These are phyloP conservation scores for Sylvia borin DNA, from an alignment of 2,797 vertebrate species.

Conservation along the genomic window DNA sequence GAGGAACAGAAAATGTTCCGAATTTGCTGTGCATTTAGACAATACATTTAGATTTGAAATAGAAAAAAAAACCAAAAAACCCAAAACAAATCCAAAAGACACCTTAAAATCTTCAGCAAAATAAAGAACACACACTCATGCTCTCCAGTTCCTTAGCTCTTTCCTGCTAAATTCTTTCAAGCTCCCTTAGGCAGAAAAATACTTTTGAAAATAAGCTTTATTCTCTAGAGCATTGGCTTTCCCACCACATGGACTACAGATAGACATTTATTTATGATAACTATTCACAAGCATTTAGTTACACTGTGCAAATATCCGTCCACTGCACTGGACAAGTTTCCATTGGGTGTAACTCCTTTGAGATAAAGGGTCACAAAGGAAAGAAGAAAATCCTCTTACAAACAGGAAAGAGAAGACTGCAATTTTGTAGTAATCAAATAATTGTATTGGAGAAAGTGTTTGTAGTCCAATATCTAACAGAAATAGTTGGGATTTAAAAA, in stretches of 20 bases:
- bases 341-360: neutral
- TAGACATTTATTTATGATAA: neutral
- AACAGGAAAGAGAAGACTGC: neutral
- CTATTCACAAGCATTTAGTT: neutral
- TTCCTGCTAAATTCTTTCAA: neutral
- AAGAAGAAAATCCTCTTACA: neutral
- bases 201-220: neutral
- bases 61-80: neutral
- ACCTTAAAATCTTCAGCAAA: neutral
- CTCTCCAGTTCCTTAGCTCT: neutral
- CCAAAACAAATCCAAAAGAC: neutral
- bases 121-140: neutral
- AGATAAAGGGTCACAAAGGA: neutral
- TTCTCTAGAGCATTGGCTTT: neutral
- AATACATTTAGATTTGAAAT: neutral
- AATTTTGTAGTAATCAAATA: neutral
- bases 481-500: neutral
- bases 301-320: neutral
- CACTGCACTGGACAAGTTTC: neutral
- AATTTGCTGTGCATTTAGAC: neutral
- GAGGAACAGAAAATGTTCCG: neutral
- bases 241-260: neutral
- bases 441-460: neutral
- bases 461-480: neutral
- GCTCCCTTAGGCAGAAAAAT: neutral